Evolutionary conservation across 2,113 vertebrate genomes (phyloP).

Genomic region (Cercocebus atys): DNA sequence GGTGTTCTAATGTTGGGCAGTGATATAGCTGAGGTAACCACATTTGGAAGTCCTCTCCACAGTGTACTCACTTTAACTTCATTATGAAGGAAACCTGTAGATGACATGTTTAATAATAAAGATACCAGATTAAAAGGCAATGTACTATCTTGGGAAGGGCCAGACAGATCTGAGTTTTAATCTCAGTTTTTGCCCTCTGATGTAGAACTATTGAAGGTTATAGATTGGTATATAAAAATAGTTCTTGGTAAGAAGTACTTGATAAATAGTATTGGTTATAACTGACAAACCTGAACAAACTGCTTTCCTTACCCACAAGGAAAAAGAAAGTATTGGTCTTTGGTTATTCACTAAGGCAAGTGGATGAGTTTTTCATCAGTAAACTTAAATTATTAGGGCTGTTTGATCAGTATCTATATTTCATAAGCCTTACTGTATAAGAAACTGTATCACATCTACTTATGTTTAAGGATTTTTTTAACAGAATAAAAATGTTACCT

Average conservation of each 20-base stretch:
- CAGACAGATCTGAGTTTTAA: not conserved
- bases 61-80: constrained; percentile 83
- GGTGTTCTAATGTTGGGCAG: constrained; percentile 86
- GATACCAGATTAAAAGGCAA: not conserved
- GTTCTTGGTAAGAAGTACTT: not conserved
- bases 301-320: not conserved
- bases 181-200: not conserved
- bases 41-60: constrained; percentile 91
- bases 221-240: not conserved
- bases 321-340: not conserved
- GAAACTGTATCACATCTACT: not conserved
- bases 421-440: constrained; percentile 9
- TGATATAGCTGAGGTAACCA: constrained; percentile 90
- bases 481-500: constrained; percentile 55
- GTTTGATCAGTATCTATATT: not conserved
- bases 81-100: constrained; percentile 84
- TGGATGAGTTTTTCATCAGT: constrained; percentile 4
- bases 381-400: not conserved
- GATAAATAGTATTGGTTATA: not conserved
- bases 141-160: not conserved
- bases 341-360: not conserved
- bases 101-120: not conserved
- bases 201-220: not conserved
- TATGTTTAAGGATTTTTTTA: not conserved
- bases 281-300: not conserved